Conservation (phyloP, 2,888 invertebrate genomes). For the Drosophila austrosaltans region DNA sequence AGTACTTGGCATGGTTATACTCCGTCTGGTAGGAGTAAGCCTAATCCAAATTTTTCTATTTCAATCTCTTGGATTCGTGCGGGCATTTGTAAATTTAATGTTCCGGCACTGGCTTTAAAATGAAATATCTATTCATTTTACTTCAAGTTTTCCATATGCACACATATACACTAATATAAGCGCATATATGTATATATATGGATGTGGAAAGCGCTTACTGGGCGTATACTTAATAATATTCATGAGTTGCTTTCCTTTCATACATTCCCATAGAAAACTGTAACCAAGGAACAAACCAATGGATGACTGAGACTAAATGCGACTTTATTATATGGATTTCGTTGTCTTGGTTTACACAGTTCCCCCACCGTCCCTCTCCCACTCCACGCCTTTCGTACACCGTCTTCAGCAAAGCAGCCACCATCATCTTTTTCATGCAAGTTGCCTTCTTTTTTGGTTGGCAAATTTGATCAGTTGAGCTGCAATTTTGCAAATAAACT, state of each 20-base stretch:
- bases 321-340: slow-evolving; percentile 30
- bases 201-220: slow-evolving; percentile 23
- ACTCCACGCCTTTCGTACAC: not conserved
- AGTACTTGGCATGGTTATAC: too few relatives aligned
- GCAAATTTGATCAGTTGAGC: slow-evolving; percentile 24
- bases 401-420: not conserved
- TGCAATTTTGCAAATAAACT: not conserved
- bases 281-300: not conserved
- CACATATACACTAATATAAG: not conserved
- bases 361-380: not conserved
- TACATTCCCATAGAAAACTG: not conserved
- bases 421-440: not conserved
- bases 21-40: too few relatives aligned
- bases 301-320: slow-evolving; percentile 9
- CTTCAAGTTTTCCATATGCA: slow-evolving; percentile 33
- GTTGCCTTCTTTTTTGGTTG: slow-evolving; percentile 15
- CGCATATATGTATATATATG: not conserved
- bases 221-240: slow-evolving; percentile 63
- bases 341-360: slow-evolving; percentile 7
- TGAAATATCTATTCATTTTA: slow-evolving; percentile 44
- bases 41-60: too few relatives aligned
- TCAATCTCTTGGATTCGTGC: too few relatives aligned
- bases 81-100: slow-evolving; percentile 31
- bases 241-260: slow-evolving; percentile 26
- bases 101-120: slow-evolving; percentile 32